A percentile compares a stretch with the other conserved stretches of the same genome.
Evolutionary conservation across 2,797 vertebrate genomes (phyloP).

Genomic region (Otolemur crassicaudatus): DNA sequence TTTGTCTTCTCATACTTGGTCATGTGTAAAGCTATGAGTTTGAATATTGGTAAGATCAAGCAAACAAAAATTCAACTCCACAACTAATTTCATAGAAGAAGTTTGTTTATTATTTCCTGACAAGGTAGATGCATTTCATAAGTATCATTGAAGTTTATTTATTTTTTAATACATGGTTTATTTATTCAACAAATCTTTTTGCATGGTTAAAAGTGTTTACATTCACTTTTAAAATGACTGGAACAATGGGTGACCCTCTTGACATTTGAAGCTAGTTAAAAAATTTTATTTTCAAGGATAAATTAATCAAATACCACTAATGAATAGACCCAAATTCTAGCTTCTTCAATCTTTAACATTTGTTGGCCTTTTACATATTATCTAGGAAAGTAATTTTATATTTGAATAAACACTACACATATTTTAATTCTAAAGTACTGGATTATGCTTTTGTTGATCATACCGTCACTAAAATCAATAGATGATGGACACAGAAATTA

Average conservation of each 20-base stretch:
- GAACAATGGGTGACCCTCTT: neutral
- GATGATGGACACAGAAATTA: neutral
- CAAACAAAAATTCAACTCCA: neutral
- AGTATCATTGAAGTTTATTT: neutral
- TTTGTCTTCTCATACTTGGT: neutral
- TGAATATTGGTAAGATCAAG: neutral
- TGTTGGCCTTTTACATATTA: neutral
- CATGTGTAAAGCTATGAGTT: neutral
- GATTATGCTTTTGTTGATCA: neutral
- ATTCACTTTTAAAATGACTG: neutral
- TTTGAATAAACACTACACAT: neutral
- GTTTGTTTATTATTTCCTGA: conserved; percentile 17
- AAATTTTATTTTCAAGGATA: neutral
- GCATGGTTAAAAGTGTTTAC: neutral
- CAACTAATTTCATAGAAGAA: neutral
- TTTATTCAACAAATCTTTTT: neutral
- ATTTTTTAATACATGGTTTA: neutral
- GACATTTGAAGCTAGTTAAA: neutral
- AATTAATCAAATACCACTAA: neutral
- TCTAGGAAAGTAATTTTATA: neutral
- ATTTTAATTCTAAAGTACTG: conserved; percentile 14
- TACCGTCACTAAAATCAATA: neutral
- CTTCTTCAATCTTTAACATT: neutral
- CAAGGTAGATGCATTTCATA: neutral
- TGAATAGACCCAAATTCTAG: neutral